Evolutionary conservation across 2,113 vertebrate genomes (phyloP), one percentile per base, ranked within the genome.

Genomic region (Elephantulus edwardii): DNA sequence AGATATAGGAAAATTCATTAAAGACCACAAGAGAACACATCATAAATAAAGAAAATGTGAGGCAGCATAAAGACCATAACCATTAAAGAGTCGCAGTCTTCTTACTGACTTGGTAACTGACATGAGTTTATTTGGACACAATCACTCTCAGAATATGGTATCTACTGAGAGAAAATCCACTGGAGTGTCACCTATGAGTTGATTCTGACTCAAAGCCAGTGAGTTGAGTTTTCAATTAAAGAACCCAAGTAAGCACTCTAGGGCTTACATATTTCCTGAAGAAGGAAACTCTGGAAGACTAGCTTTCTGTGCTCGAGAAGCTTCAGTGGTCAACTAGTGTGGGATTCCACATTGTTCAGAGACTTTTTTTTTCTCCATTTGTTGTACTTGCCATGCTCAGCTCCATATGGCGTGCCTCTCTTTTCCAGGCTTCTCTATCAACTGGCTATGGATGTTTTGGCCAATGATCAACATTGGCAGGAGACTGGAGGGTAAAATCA

Each of bases 121-220:
- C 40, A 48, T 10, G 26, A 48, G 22, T 46, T 70, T 50, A 68
- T 38, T 46, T 81, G 64, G 44, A 26, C 35, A 11, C 5, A 11
- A 14, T 19, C 56, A 30, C 38, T 20, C 14, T 48, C 56, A 24
- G 20, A 8, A 3, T 1, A 33, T 8, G 6, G 22, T 80, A 30
- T 52, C 19, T 17, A 46, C 64, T 60, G 48, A 13, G 71, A 86
- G 82, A 71, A 93, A 44, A 93, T 46, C n/a, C n/a, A n/a, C n/a
- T n/a, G n/a, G n/a, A n/a, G n/a, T n/a, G n/a, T n/a, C n/a, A n/a
- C n/a, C n/a, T n/a, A n/a, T n/a, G n/a, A n/a, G n/a, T n/a, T n/a
- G n/a, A n/a, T n/a, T n/a, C n/a, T n/a, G n/a, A n/a, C n/a, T n/a
- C n/a, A n/a, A n/a, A n/a, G n/a, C n/a, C n/a, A n/a, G n/a, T n/a